These are phyloP conservation scores for Thaumatotibia leucotreta DNA, from an alignment of 1,140 invertebrate species.

Conservation along the genomic window DNA sequence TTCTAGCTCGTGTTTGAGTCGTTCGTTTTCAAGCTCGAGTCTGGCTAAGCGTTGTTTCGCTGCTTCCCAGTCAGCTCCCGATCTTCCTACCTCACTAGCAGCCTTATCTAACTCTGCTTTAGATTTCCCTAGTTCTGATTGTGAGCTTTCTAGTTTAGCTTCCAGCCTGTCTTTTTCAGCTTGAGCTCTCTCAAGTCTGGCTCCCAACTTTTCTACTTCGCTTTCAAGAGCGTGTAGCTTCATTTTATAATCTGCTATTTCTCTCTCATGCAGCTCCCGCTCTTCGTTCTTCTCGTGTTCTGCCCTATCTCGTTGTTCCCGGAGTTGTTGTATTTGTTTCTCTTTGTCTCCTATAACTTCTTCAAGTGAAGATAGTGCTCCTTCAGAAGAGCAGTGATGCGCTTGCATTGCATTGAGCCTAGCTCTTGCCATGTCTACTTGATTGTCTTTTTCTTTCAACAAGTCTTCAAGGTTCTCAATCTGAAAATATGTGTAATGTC, in stretches of 20 bases:
- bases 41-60: conserved; percentile 90
- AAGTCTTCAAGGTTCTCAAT: conserved; percentile 98
- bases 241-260: conserved; percentile 96
- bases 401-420: conserved; percentile 93
- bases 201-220: conserved; percentile 93
- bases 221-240: conserved; percentile 93
- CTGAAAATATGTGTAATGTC: conserved; percentile 72
- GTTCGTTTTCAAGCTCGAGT: conserved; percentile 92
- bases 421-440: conserved; percentile 95
- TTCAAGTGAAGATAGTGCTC: conserved; percentile 93
- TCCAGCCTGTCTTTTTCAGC: conserved; percentile 94
- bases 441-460: conserved; percentile 98
- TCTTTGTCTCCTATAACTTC: conserved; percentile 98
- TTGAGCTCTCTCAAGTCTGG: conserved; percentile 89
- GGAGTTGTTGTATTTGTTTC: conserved; percentile 92
- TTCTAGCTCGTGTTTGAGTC: conserved; percentile 90
- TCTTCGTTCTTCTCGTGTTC: conserved; percentile 98
- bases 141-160: conserved; percentile 92
- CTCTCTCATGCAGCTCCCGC: conserved; percentile 93
- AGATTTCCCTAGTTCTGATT: conserved; percentile 94
- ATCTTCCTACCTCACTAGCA: conserved; percentile 90
- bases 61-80: conserved; percentile 92
- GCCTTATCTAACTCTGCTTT: conserved; percentile 95
- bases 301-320: conserved; percentile 95
- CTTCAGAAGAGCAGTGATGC: conserved; percentile 94